Base-by-base conservation (phyloP, 2,113 vertebrate species). In the Rhabdomys dilectus region DNA sequence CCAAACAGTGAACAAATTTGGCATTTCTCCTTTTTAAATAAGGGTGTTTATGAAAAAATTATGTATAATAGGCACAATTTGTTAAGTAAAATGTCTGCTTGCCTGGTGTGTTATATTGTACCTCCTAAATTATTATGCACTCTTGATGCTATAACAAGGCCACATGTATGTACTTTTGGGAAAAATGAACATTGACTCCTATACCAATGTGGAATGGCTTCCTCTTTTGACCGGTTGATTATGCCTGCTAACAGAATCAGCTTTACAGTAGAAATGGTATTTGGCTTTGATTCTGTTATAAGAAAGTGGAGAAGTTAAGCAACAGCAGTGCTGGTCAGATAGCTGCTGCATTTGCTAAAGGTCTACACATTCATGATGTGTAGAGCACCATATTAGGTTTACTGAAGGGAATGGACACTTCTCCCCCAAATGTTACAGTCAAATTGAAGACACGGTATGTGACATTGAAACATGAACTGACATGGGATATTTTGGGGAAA, bases 271-370 rank as follows among this genome's bases (percentile, higher is more conserved):
- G 77, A 72, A 78, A 42, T 86, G 22, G 22, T 51, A 29, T 75
- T 68, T 81, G 80, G 1, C 3, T 66, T 88, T 95, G 70, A n/a
- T 13, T 87, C 45, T 89, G 15, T 42, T 45, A 9, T 82, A 39
- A 39, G 68, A 76, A 77, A 92, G 0, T 77, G 29, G 45, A 77
- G 70, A 92, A 78, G 24, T 66, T 45, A 13, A 72, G 45, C 91
- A 93, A 53, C 22, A 31, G 78, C 42, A n/a, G 12, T 58, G 9
- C 17, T 51, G 70, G 51, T 34, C 12, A 51, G 36, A 70, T 60
- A 91, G 24, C 48, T 66, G 13, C 68, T 78, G 70, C 73, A 34
- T 90, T 85, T 91, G 76, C 64, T 58, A 73, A 96, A 77, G 48
- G 81, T 34, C 29, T 66, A 34, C 64, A 5, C 34, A 78, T 82